Base-by-base conservation (phyloP, 2,797 vertebrate species). In the Squalus acanthias region DNA sequence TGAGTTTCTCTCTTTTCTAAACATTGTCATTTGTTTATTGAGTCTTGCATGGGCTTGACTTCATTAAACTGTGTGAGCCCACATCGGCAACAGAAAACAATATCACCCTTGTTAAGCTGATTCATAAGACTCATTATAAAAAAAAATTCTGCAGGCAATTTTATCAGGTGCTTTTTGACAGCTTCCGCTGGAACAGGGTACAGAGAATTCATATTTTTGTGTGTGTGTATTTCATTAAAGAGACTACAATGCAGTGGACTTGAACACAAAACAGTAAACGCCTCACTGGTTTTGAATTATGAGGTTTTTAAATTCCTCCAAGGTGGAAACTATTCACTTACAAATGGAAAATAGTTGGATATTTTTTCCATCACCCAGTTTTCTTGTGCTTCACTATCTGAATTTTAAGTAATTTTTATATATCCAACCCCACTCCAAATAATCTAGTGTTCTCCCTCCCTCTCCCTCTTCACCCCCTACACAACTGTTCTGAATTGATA, bases 21-120 rank as follows among this genome's bases (percentile, higher is more conserved):
- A 98, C 98, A 98, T 96, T 98, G 98, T 98, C 98, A 98, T 98
- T 98, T 98, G 98, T 98, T 98, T 98, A 98, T 98, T 98, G 98
- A 98, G 98, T 97, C 97, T 98, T 97, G 97, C 97, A 97, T 97
- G 97, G 98, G 96, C 97, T 98, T 97, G 98, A 98, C 98, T 98
- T 98, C 98, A 98, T 98, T 98, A 98, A 98, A 96, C 97, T 95
- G 97, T 97, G 97, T 97, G 97, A 97, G 98, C 97, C 97, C 97
- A 98, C 98, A 98, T 98, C 97, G 98, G 98, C 97, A 98, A 97
- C 97, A 96, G 97, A 97, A 97, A 98, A 98, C 98, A 98, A 98
- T 97, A 97, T 97, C 97, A 97, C 97, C 97, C 97, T 98, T 98
- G 97, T 98, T 98, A 98, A 98, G 96, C 96, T 96, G 96, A 97